A percentile compares a stretch with the other conserved stretches of the same genome.
phyloP scores from a whole-genome alignment of 2,797 vertebrate species.

The Lycodopsis pacificus region DNA sequence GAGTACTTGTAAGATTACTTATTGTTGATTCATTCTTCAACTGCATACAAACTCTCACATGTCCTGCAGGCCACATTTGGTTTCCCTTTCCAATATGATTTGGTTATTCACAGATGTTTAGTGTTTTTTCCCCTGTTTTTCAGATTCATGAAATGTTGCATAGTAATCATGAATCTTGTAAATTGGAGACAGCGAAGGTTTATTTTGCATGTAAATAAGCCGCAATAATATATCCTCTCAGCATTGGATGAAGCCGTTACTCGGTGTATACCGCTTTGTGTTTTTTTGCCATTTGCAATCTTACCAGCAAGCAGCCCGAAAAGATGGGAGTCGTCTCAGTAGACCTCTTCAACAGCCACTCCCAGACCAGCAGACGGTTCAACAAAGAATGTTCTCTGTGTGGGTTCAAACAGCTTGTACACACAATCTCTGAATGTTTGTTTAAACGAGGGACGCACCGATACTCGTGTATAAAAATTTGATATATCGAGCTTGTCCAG shows the following conservation, averaged over 20 bases:
- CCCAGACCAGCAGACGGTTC: background rate
- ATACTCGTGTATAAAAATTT: background rate
- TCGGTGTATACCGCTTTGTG: background rate
- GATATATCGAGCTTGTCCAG: background rate
- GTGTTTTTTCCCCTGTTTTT: conserved; percentile 23
- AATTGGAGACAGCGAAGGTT: background rate
- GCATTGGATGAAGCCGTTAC: conserved; percentile 6
- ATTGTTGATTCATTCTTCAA: conserved; percentile 19
- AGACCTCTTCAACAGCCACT: conserved; percentile 1
- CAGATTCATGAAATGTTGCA: conserved; percentile 24
- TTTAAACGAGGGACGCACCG: background rate
- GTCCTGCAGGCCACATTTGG: conserved; percentile 46
- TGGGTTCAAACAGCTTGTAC: background rate
- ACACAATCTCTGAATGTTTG: background rate
- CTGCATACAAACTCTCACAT: conserved; percentile 30
- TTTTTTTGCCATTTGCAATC: conserved; percentile 2
- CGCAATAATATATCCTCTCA: background rate
- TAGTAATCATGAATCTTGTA: background rate
- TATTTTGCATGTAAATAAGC: conserved; percentile 21
- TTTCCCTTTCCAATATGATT: conserved; percentile 43
- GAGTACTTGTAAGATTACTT: conserved; percentile 11
- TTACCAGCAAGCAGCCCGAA: background rate
- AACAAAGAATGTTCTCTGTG: background rate
- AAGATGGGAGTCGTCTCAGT: background rate
- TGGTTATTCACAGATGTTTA: conserved; percentile 39